These are phyloP conservation scores for Auanema freiburgensis DNA, from an alignment of 2,888 invertebrate species.

Conservation along the genomic window DNA sequence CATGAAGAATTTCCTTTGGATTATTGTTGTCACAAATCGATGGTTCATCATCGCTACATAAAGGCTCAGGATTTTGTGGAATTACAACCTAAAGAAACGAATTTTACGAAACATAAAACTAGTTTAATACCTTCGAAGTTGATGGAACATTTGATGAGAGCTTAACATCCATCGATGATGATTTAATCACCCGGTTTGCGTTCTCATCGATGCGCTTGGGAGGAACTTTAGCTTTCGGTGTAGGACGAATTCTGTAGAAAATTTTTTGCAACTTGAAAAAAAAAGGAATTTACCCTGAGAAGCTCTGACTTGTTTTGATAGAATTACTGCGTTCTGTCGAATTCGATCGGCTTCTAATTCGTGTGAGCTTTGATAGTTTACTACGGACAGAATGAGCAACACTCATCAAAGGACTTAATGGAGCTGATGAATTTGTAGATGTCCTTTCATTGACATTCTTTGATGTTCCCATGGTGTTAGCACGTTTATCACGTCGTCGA, in stretches of 20 bases:
- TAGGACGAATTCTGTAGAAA: slow-evolving; percentile 28
- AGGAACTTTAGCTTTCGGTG: slow-evolving; percentile 20
- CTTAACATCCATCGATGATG: slow-evolving; percentile 43
- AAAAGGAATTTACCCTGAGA: slow-evolving; percentile 31
- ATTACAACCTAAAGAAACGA: slow-evolving; percentile 24
- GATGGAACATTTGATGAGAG: slow-evolving; percentile 11
- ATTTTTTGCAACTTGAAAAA: neutral
- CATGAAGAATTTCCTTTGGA: no score
- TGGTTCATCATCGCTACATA: slow-evolving; percentile 28
- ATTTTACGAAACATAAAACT: neutral
- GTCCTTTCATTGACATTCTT: slow-evolving; percentile 20
- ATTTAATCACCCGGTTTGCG: slow-evolving; percentile 46
- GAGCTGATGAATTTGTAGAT: slow-evolving; percentile 23
- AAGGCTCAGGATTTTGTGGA: slow-evolving; percentile 35
- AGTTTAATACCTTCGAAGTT: slow-evolving; percentile 11
- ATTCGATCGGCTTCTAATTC: slow-evolving; percentile 20
- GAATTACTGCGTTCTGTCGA: slow-evolving; percentile 1
- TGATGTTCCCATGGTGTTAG: slow-evolving; percentile 9
- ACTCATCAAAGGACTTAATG: slow-evolving; percentile 57
- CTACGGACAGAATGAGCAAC: slow-evolving; percentile 59
- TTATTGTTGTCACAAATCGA: slow-evolving; percentile 3
- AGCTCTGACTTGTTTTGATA: slow-evolving; percentile 37
- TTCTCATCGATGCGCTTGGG: slow-evolving; percentile 41
- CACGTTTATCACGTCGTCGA: no score
- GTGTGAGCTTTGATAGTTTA: slow-evolving; percentile 36